These are phyloP conservation scores for Leucophenga montana DNA, from an alignment of 2,888 invertebrate genomes.

Conservation along the genomic window DNA sequence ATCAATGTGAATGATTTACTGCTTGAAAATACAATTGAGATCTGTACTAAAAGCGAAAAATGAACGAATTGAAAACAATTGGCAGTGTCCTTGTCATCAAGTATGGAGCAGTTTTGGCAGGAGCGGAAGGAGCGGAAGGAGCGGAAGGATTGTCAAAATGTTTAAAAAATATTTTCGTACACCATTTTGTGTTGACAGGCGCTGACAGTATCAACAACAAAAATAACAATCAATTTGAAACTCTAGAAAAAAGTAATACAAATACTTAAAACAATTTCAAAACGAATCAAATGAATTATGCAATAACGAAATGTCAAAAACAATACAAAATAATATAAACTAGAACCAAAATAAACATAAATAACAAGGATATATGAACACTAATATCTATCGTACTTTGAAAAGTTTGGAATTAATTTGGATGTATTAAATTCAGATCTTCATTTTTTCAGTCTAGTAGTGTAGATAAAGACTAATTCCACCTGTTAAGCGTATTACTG, in stretches of 20 bases:
- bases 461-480: too few relatives aligned
- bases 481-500: too few relatives aligned
- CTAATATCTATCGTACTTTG: not conserved
- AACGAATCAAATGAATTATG: not conserved
- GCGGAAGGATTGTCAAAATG: too few relatives aligned
- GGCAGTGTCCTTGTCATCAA: not conserved
- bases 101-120: not conserved
- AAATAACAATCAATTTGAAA: conserved; percentile 1
- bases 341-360: not conserved
- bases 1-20: conserved; percentile 66
- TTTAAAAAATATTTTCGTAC: conserved; percentile 21
- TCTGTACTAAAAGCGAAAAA: not conserved
- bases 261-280: not conserved
- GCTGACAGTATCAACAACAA: conserved; percentile 50
- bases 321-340: conserved; percentile 27
- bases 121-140: too few relatives aligned
- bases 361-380: not conserved
- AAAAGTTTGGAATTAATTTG: too few relatives aligned
- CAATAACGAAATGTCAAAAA: too few relatives aligned
- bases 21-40: conserved; percentile 31
- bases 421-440: too few relatives aligned
- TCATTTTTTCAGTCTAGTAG: too few relatives aligned
- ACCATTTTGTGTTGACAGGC: conserved; percentile 58
- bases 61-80: conserved; percentile 11
- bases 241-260: not conserved